Base-by-base conservation (phyloP, 2,888 invertebrate genomes). In the Sphaeridia pumilis region DNA sequence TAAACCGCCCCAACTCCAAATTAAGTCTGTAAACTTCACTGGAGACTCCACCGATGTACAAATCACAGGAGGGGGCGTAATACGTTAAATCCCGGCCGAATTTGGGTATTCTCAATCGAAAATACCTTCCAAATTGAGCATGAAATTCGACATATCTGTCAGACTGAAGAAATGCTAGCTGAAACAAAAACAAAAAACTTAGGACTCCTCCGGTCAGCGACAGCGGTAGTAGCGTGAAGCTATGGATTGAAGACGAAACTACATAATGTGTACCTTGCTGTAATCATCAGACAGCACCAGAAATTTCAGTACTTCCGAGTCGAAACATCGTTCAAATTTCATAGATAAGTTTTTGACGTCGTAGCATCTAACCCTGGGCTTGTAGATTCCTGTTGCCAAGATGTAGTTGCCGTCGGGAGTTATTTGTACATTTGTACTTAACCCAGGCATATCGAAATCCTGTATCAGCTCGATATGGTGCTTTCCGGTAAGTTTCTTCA, bases 361-460 rank as follows among this genome's bases (percentile, higher is more conserved):
- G 70, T 82, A 99, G 72, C 97, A 97, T 70, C 90, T 86, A 0
- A 99, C 76, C 66, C 93, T 76, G 1, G 98, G 98, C 69, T 98
- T 98, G 70, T 98, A 99, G 58, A 84, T 87, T 45, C 97, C 97
- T 31, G 94, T 84, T 1, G 87, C 87, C 68, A 94, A 75, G 57
- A 98, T 82, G 68, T 87, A 94, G 61, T 94, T 85, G 20, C 88
- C 87, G 76, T 99, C 95, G 64, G 79, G 83, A 7, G 95, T 87
- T 59, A 89, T 78, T 67, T 81, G 77, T 24, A 99, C 77, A 48
- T 81, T 80, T 20, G 83, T 84, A 68, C 93, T 92, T 0, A 97
- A 79, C 46, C 83, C 89, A 25, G 98, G 97, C 98, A 98, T 98
- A 65, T 94, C 90, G 76, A 99, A 98, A 69, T 98, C 98, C 73